Evolutionary conservation across 2,797 vertebrate genomes (phyloP), one percentile per base, ranked within the genome.

Genomic region (Gymnopithys bicolor): DNA sequence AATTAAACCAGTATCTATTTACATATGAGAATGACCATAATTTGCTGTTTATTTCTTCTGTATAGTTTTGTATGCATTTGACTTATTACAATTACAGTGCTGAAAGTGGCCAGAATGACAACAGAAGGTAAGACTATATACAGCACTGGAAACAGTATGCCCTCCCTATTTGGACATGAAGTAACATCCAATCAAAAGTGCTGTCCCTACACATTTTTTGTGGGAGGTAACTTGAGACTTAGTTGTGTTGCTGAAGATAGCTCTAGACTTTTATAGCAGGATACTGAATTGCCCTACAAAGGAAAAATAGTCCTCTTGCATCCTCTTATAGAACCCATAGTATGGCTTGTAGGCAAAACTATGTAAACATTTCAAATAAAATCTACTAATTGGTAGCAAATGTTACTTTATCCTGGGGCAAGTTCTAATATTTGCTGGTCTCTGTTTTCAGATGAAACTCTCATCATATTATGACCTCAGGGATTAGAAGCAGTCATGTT

Each of bases 341-440:
- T 85, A 37, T 89, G 41, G 12, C 56, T 85, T 62, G 13, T 24
- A 53, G 41, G 63, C 33, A 87, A 63, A 92, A 67, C 27, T 39
- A 28, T 6, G 5, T 53, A 88, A 90, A 83, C 7, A 32, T n/a
- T 52, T 94, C 18, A 27, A 56, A 77, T 6, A 25, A 86, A 95
- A 78, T 13, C 37, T 75, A 33, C 35, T 93, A 87, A 84, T 70
- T 69, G 41, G 55, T 69, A 73, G 39, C 46, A 96, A 81, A 73
- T 76, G 6, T 35, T 77, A 23, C 49, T 87, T 84, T 73, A 23
- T 69, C 35, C 37, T 82, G 25, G 5, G 63, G 35, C 32, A 81
- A 90, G 11, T 85, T 63, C 53, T 73, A 71, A 69, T 78, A 39
- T 67, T 69, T 88, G 23, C 45, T 84, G 30, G 41, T 80, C 37